Evolutionary conservation across 2,113 vertebrate genomes (phyloP).

Genomic region (Eptesicus fuscus): DNA sequence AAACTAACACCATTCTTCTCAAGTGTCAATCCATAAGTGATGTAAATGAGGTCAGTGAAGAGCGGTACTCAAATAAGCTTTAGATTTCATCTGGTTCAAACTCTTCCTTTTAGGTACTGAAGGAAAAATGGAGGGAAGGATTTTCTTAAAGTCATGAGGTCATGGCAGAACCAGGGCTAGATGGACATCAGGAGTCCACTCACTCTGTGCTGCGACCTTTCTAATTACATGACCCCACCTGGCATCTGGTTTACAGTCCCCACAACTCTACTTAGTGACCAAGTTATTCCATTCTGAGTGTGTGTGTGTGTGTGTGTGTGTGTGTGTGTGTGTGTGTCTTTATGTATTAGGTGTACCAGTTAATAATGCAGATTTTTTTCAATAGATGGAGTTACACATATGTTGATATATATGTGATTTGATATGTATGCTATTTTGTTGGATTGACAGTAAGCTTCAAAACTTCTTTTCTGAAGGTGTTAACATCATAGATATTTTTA

Average conservation of each 20-base stretch:
- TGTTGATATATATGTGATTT: no score
- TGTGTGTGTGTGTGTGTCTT: no score
- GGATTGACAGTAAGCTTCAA: no score
- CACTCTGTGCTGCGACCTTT: neutral
- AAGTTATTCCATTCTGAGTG: neutral
- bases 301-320: neutral
- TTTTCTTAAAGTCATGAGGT: neutral
- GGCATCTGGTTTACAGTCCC: neutral
- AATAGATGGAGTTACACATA: no score
- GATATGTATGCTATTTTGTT: no score
- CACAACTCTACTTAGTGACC: neutral
- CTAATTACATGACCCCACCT: neutral
- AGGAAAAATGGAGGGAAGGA: neutral
- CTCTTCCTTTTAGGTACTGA: neutral
- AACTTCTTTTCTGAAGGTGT: no score
- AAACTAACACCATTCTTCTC: neutral
- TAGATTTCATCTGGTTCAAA: neutral
- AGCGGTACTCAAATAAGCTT: neutral
- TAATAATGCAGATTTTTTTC: no score
- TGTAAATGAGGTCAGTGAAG: neutral
- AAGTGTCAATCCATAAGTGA: neutral
- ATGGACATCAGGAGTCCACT: no score
- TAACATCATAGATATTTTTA: no score
- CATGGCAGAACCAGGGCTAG: neutral
- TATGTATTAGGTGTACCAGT: no score